These are phyloP conservation scores for Egretta garzetta DNA, from an alignment of 2,113 vertebrate species.

Conservation along the genomic window DNA sequence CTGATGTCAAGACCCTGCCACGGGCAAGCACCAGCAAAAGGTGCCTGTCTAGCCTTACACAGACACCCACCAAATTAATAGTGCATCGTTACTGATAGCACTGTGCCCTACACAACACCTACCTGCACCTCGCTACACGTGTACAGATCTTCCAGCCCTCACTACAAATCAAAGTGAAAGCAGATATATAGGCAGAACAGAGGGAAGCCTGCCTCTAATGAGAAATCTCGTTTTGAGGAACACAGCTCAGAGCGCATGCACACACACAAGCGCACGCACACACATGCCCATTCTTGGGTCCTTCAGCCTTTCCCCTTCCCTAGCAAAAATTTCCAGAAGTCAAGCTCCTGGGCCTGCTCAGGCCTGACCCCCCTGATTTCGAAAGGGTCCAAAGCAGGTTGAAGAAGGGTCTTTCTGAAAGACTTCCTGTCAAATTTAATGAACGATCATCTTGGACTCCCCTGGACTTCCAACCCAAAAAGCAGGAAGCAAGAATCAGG, in stretches of 20 bases:
- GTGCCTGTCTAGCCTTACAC: not conserved
- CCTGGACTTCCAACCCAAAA: not conserved
- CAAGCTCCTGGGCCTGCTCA: not conserved
- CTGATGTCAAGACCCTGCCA: not conserved
- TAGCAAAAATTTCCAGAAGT: not conserved
- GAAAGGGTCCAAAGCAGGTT: not conserved
- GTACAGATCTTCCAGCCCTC: not conserved
- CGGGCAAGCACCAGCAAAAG: not conserved
- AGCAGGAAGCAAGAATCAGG: not conserved
- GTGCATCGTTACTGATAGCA: not conserved
- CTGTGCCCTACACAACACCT: not conserved
- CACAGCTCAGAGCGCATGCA: fast-evolving
- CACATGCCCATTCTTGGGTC: not conserved
- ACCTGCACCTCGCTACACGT: fast-evolving
- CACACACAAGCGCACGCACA: too few species aligned
- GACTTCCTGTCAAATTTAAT: not conserved
- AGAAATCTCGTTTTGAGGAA: not conserved
- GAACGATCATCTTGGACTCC: not conserved
- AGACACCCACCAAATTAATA: not conserved
- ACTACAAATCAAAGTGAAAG: not conserved
- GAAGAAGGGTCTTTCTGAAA: not conserved
- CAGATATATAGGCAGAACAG: not conserved
- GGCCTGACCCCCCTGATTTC: not conserved
- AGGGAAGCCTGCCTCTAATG: not conserved
- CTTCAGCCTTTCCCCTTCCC: not conserved